A percentile compares a stretch with the other conserved stretches of the same genome.
Evolutionary conservation across 2,113 vertebrate species (phyloP).

Genomic region (Mohoua ochrocephala): DNA sequence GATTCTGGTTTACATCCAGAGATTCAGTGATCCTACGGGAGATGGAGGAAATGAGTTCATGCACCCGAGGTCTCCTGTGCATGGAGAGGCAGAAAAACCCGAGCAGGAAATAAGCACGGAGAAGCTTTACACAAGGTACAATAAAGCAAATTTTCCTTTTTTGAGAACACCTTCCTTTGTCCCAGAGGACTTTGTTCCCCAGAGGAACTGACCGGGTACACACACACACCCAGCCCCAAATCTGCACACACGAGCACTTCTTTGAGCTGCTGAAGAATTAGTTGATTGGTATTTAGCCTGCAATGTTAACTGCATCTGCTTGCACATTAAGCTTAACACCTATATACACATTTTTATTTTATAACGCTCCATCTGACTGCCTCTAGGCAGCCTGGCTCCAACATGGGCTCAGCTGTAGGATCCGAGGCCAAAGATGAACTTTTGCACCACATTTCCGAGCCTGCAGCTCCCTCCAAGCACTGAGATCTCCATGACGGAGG

Average conservation of each 20-base stretch:
- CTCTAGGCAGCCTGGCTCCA: neutral
- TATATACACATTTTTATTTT: neutral
- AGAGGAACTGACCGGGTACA: neutral
- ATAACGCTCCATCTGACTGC: neutral
- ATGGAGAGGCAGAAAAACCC: neutral
- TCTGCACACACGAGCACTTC: neutral
- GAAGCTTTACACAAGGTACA: neutral
- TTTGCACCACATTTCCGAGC: neutral
- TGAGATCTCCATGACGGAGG: neutral
- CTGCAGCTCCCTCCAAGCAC: neutral
- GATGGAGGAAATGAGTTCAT: neutral
- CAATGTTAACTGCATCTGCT: neutral
- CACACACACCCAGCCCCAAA: neutral
- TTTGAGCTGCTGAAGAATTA: neutral
- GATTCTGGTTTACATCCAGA: neutral
- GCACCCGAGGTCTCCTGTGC: neutral
- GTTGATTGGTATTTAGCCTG: neutral
- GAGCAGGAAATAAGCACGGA: neutral
- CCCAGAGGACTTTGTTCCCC: no score
- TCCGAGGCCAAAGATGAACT: neutral
- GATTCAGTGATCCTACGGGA: neutral
- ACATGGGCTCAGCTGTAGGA: neutral
- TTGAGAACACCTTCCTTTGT: neutral
- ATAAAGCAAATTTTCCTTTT: neutral
- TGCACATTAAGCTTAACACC: neutral